These are phyloP conservation scores for Timandra comae DNA, from an alignment of 2,888 invertebrate species.

Conservation along the genomic window DNA sequence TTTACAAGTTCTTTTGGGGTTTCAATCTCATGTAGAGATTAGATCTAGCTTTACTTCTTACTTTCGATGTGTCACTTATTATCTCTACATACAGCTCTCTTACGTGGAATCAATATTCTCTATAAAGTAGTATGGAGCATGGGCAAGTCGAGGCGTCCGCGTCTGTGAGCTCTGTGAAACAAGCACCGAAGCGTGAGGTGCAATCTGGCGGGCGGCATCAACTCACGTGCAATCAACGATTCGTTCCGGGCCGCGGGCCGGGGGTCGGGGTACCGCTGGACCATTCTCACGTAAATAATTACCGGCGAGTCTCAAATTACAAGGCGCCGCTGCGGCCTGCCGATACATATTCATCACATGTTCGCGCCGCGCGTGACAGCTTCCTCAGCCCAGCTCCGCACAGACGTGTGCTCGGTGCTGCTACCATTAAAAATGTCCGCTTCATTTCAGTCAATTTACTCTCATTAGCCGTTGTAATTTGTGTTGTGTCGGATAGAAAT, in stretches of 20 bases:
- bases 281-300: slow-evolving; percentile 76
- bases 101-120: slow-evolving; percentile 6
- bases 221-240: slow-evolving; percentile 68
- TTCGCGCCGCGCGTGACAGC: slow-evolving; percentile 71
- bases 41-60: no score
- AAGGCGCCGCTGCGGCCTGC: slow-evolving; percentile 68
- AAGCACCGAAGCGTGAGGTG: slow-evolving; percentile 49
- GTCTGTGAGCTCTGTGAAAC: slow-evolving; percentile 15
- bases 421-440: slow-evolving; percentile 25
- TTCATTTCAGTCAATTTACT: slow-evolving; percentile 30
- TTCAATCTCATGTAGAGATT: no score
- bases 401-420: slow-evolving; percentile 11
- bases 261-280: slow-evolving; percentile 32
- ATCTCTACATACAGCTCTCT: slow-evolving; percentile 3
- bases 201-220: slow-evolving; percentile 65
- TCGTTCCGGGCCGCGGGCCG: slow-evolving; percentile 51
- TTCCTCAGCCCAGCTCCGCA: slow-evolving; percentile 53
- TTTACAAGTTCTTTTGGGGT: no score
- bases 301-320: slow-evolving; percentile 73
- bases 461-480: slow-evolving; percentile 1
- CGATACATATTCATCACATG: slow-evolving; percentile 73
- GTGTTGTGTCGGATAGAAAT: no score
- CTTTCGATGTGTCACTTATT: slow-evolving; percentile 10
- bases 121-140: slow-evolving; percentile 2
- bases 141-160: neutral